Conservation (phyloP, 2,888 invertebrate genomes). For the Neoitamus cyanurus region DNA sequence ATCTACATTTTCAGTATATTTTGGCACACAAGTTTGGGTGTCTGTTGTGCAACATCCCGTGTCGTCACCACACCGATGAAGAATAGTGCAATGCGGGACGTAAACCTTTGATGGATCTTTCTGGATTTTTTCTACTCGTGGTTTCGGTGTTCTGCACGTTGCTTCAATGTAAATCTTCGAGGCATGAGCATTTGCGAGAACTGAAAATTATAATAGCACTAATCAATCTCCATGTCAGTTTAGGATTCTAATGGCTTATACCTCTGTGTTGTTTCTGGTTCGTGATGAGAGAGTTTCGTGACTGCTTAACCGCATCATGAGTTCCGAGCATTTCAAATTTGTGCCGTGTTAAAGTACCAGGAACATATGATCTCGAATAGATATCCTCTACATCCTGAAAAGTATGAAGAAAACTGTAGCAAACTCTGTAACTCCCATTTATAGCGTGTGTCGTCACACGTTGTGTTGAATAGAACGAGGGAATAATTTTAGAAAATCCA, state of each 20-base stretch:
- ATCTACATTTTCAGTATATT: conserved; percentile 76
- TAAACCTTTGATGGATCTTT: conserved; percentile 74
- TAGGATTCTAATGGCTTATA: conserved; percentile 47
- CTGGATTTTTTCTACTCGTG: conserved; percentile 79
- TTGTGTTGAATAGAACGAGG: background rate
- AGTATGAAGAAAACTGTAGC: background rate
- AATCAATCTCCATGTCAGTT: background rate
- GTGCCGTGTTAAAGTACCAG: conserved; percentile 60
- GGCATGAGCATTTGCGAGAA: conserved; percentile 61
- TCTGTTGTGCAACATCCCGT: conserved; percentile 86
- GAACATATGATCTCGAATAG: conserved; percentile 60
- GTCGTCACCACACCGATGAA: conserved; percentile 88
- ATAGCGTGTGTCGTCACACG: too few species aligned
- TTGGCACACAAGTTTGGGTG: conserved; percentile 80
- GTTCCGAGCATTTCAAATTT: conserved; percentile 62
- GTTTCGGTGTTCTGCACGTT: conserved; percentile 71
- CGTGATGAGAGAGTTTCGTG: conserved; percentile 58
- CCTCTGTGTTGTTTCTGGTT: conserved; percentile 60
- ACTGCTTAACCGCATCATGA: conserved; percentile 58
- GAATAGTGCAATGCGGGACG: conserved; percentile 84
- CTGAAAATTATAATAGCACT: conserved; percentile 55
- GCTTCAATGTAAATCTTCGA: conserved; percentile 59
- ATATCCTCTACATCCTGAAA: conserved; percentile 56
- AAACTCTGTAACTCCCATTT: too few species aligned
- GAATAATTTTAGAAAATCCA: background rate